Evolutionary conservation across 2,113 vertebrate species (phyloP).

Genomic region (Erpornis zantholeuca): DNA sequence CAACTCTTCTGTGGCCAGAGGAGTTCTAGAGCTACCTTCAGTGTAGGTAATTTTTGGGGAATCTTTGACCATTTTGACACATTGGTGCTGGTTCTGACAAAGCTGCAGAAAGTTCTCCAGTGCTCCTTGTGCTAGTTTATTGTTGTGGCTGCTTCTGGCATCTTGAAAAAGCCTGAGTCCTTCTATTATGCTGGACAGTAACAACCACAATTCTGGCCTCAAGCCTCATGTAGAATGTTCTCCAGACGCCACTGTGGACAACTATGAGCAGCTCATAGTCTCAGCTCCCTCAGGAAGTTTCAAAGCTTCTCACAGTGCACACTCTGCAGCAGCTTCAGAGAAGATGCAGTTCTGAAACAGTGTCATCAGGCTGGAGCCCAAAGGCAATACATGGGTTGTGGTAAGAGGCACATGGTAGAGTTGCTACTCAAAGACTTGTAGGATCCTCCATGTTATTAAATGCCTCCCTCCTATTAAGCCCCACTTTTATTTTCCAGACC

Average conservation of each 20-base stretch:
- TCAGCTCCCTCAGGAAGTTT: neutral
- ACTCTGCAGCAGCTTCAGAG: neutral
- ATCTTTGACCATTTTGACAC: neutral
- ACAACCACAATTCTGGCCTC: neutral
- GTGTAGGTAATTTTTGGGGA: neutral
- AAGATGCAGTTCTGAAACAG: neutral
- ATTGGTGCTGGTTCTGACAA: neutral
- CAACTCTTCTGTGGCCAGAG: neutral
- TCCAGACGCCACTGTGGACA: neutral
- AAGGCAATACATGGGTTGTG: neutral
- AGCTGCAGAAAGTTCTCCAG: neutral
- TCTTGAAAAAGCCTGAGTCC: neutral
- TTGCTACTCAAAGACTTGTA: neutral
- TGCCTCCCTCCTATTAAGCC: neutral
- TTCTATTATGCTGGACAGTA: neutral
- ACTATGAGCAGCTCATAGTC: neutral
- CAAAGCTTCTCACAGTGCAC: neutral
- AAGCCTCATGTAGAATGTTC: neutral
- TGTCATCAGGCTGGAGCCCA: neutral
- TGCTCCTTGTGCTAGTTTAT: neutral
- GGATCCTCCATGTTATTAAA: neutral
- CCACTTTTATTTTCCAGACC: neutral
- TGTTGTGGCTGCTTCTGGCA: neutral
- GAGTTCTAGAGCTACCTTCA: neutral
- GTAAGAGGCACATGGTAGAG: neutral